A percentile compares a stretch with the other conserved stretches of the same genome.
phyloP scores from a whole-genome alignment of 2,797 vertebrate species.

The Austrolebias charrua region DNA sequence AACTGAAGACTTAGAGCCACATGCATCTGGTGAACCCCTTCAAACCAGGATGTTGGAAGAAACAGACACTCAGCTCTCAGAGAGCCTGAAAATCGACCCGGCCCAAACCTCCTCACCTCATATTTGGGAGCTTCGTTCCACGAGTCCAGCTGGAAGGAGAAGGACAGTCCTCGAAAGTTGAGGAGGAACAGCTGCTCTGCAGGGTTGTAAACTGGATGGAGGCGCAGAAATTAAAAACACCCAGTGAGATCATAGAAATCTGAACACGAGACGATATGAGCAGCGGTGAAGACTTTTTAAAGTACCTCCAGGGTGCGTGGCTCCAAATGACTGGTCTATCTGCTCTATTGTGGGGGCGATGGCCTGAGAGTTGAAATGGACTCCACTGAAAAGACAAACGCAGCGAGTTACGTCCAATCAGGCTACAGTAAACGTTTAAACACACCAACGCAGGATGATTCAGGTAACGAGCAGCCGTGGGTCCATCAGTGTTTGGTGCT shows the following conservation, averaged over 20 bases:
- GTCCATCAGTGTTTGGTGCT: background rate
- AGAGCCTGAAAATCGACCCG: background rate
- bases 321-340: slow-evolving; percentile 99
- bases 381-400: slow-evolving; percentile 87
- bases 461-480: background rate
- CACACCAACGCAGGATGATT: slow-evolving; percentile 14
- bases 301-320: slow-evolving; percentile 98
- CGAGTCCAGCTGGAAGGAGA: slow-evolving; percentile 98
- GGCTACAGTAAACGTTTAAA: slow-evolving; percentile 10
- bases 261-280: too few species aligned
- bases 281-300: background rate
- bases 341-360: slow-evolving; percentile 98
- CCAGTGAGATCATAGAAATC: background rate
- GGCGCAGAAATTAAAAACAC: background rate
- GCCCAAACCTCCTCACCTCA: slow-evolving; percentile 82
- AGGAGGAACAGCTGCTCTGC: slow-evolving; percentile 98
- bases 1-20: too few species aligned
- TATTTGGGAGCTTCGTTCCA: slow-evolving; percentile 98
- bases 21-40: too few species aligned
- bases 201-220: slow-evolving; percentile 90
- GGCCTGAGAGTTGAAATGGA: slow-evolving; percentile 99
- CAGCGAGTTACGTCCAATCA: background rate
- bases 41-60: background rate
- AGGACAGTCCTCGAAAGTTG: slow-evolving; percentile 97
- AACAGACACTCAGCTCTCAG: background rate